Evolutionary conservation across 2,113 vertebrate genomes (phyloP).

Genomic region (Eulemur macaco): DNA sequence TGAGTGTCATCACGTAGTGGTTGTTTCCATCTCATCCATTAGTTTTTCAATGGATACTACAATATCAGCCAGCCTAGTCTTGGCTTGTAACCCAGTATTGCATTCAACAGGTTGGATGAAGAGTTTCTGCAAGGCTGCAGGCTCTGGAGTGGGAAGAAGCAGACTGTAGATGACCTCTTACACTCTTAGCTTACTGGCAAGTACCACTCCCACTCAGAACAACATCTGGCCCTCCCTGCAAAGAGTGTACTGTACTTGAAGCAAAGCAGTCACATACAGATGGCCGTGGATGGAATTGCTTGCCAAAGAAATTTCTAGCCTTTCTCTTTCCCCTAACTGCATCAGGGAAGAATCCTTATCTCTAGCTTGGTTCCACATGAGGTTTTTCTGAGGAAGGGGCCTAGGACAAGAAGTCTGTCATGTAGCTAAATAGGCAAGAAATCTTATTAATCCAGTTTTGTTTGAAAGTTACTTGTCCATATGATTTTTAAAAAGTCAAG

Average conservation of each 20-base stretch:
- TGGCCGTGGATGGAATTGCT: slow-evolving; percentile 44
- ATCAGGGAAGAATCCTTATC: slow-evolving; percentile 61
- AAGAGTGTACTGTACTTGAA: neutral
- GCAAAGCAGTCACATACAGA: neutral
- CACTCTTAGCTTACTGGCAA: neutral
- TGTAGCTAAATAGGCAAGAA: slow-evolving; percentile 63
- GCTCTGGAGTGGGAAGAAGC: neutral
- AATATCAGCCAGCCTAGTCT: neutral
- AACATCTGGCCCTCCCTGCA: neutral
- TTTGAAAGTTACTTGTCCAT: slow-evolving; percentile 83
- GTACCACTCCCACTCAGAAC: neutral
- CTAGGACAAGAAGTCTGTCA: slow-evolving; percentile 54
- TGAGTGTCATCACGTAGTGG: neutral
- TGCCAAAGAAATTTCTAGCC: slow-evolving; percentile 80
- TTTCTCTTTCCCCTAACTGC: slow-evolving; percentile 67
- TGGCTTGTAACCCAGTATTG: neutral
- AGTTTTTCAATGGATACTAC: slow-evolving; percentile 15
- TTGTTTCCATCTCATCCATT: slow-evolving; percentile 17
- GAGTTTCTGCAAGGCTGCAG: neutral
- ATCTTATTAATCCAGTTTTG: slow-evolving; percentile 62
- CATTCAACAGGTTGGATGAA: neutral
- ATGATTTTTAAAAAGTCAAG: slow-evolving; percentile 81
- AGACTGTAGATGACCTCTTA: neutral
- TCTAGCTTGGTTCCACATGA: slow-evolving; percentile 52
- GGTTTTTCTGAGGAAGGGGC: slow-evolving; percentile 55